Evolutionary conservation across 2,797 vertebrate species (phyloP), one percentile per base, ranked within the genome.

Genomic region (Orestias chungarensis): DNA sequence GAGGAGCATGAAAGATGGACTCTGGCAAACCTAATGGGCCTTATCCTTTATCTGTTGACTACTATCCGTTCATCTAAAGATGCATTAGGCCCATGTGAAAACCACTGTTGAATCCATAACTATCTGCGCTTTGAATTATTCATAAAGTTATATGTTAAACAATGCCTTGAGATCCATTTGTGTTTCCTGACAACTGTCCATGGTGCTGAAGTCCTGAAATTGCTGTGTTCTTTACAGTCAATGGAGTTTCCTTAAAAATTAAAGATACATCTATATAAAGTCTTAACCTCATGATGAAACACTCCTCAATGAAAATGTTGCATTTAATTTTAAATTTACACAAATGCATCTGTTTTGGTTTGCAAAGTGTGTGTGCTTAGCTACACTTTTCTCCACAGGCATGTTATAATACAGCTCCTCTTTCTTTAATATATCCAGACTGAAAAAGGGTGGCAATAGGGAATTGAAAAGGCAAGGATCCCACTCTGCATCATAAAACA

Each of bases 171-270:
- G 69, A 69, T 52, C 50, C 25, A 15, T 62, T 64, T 4, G 50
- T 44, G 29, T 68, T 12, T 71, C 4, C 62, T 18, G 81, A 81
- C 74, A 84, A 91, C 94, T 95, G 89, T 95, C 94, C 94, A 14
- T 93, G 95, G 95, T 95, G 11, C 94, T 95, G 93, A 94, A 93
- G 43, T 2, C 50, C 44, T 59, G 69, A 40, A n/a, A 3, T 8
- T 42, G 38, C 11, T 11, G 25, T 6, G 12, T 40, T 25, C 6
- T 25, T 10, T n/a, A 50, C 23, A 50, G 49, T 1, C n/a, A 11
- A 2, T 25, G n/a, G 9, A 11, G 3, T 25, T 50, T 50, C 9
- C 12, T n/a, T 47, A 20, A 2, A 43, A 17, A 4, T 17, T 46
- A 4, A 46, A 5, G 6, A 17, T 46, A 17, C 7, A 6, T 47